Evolutionary conservation across 1,140 invertebrate species (phyloP), one percentile per base, ranked within the genome.

Genomic region (Xylocopa sonorina): DNA sequence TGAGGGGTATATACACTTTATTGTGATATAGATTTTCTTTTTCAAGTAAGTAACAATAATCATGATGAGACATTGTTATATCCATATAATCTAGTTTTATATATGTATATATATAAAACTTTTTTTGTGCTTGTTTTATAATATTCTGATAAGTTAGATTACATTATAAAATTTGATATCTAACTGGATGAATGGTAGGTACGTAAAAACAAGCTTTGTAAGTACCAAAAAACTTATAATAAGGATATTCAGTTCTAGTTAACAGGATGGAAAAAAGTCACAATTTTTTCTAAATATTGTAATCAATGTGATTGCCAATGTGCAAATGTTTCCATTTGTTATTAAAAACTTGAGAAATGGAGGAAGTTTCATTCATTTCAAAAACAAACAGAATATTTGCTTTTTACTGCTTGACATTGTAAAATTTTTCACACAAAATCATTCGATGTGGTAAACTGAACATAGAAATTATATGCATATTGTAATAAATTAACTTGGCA

Each of bases 251-350:
- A 34, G 1, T 14, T 67, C 12, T 14, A 24, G 27, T 48, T 48
- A 48, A 18, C 16, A 12, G 32, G 6, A 50, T 10, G 16, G 34
- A 7, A 6, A 63, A 27, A 27, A n/a, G 18, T 2, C 12, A 14
- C 34, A 41, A 12, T 27, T 10, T 43, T 24, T 43, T 32, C 43
- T 3, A 27, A 43, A n/a, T 43, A 38, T 67, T 67, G 46, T 67
- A 67, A 34, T 16, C 29, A 24, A 38, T 66, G 16, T 24, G 41
- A 48, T 67, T 32, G 24, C 50, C 21, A n/a, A 34, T 34, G 32
- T 51, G 18, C 34, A 67, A 67, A 67, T 67, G 64, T 67, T 50
- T 67, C 50, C 50, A 67, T 51, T 51, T 67, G 64, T 67, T 67
- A 67, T 67, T 50, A 67, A 67, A 51, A 34, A 67, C 24, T 50